Base-by-base conservation (phyloP, 2,113 vertebrate species). In the Orthonyx spaldingii region DNA sequence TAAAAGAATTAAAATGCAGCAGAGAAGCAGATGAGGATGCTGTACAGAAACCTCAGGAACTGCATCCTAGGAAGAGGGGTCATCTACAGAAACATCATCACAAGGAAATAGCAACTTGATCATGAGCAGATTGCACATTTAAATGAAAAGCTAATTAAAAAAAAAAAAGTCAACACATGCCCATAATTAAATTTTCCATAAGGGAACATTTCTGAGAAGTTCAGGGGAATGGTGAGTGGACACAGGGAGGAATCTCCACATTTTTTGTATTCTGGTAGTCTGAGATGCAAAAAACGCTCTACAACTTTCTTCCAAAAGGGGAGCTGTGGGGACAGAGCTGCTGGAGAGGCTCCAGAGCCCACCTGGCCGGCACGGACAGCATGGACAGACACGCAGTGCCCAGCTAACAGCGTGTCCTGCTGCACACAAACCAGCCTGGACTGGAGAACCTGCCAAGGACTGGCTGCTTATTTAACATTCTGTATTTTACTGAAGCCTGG, bases 311-410 rank as follows among this genome's bases (percentile, higher is more conserved):
- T 52, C 55, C n/a, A 12, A 26, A 35, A 50, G 37, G 19, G 22
- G 27, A 6, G 7, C 2, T 19, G 32, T 2, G 4, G 5, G 24
- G 7, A 33, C 5, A 24, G 37, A 72, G 24, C 33, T 78, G 64
- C 42, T 56, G 57, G 42, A 41, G 41, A 18, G 68, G 26, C 26
- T 59, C 44, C 87, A 39, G 37, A 37, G 49, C 47, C 60, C 1
- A 3, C 6, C 53, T 11, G 68, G n/a, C n/a, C 7, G 7, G 24
- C 16, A n/a, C n/a, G n/a, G n/a, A n/a, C 30, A 39, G 82, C 52
- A 35, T 0, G 0, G 47, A 23, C 42, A 57, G 50, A 9, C 16
- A 59, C 10, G 23, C 8, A 6, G 8, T 11, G 26, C 4, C 6
- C 24, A 42, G 28, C 37, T 18, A 21, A n/a, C 11, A 23, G 39